phyloP scores from a whole-genome alignment of 2,888 invertebrate genomes.

The Polylopha cassiicola region DNA sequence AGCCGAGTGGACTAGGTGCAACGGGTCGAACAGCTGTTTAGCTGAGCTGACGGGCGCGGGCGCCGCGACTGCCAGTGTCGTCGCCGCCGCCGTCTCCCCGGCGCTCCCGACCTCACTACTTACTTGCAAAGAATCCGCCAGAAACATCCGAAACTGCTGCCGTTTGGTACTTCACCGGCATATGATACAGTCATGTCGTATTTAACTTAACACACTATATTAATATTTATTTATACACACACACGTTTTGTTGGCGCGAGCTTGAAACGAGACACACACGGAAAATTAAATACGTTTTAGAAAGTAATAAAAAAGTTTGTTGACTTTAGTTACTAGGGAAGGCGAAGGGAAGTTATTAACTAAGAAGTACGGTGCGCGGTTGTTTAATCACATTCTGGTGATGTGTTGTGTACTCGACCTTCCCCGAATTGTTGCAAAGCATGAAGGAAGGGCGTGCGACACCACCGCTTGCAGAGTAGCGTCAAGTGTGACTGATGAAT shows the following conservation, averaged over 20 bases:
- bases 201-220: slow-evolving; percentile 55
- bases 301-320: slow-evolving; percentile 67
- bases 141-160: slow-evolving; percentile 94
- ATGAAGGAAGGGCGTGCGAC: slow-evolving; percentile 46
- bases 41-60: slow-evolving; percentile 24
- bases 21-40: slow-evolving; percentile 59
- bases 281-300: slow-evolving; percentile 73
- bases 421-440: slow-evolving; percentile 47
- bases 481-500: slow-evolving; percentile 52
- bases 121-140: slow-evolving; percentile 93
- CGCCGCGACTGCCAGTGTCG: slow-evolving; percentile 20
- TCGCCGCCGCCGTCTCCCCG: slow-evolving; percentile 11
- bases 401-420: slow-evolving; percentile 56
- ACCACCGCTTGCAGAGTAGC: slow-evolving; percentile 51
- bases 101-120: slow-evolving; percentile 55
- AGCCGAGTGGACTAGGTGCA: slow-evolving; percentile 30
- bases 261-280: slow-evolving; percentile 66
- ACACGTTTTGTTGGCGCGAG: slow-evolving; percentile 68
- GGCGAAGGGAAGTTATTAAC: slow-evolving; percentile 57
- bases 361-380: slow-evolving; percentile 44
- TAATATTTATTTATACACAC: slow-evolving; percentile 70
- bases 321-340: slow-evolving; percentile 52
- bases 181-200: slow-evolving; percentile 90
- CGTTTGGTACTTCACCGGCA: slow-evolving; percentile 93
- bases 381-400: slow-evolving; percentile 71